phyloP scores from a whole-genome alignment of 2,888 invertebrate genomes.

The Cetonia aurata region DNA sequence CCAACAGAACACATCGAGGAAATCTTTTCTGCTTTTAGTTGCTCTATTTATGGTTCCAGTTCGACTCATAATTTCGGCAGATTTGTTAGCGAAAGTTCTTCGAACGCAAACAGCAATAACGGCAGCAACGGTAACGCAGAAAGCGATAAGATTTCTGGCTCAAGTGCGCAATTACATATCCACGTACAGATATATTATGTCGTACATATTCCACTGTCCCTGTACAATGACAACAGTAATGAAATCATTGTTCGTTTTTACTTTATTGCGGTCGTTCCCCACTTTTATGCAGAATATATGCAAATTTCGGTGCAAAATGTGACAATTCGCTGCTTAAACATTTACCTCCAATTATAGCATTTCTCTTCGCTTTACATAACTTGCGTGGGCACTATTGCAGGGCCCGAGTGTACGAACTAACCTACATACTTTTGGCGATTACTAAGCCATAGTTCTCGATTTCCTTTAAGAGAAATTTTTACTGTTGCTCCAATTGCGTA shows the following conservation, averaged over 20 bases:
- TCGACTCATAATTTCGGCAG: constrained; percentile 57
- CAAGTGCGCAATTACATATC: constrained; percentile 52
- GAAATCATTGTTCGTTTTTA: constrained; percentile 50
- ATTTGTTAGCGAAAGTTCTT: constrained; percentile 58
- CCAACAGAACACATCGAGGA: constrained; percentile 11
- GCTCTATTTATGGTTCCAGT: constrained; percentile 56
- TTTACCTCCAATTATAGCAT: constrained; percentile 17
- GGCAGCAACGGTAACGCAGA: constrained; percentile 12
- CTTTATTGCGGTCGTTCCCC: constrained; percentile 41
- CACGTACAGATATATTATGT: constrained; percentile 28
- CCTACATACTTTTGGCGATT: constrained; percentile 10
- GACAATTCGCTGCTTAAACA: constrained; percentile 11
- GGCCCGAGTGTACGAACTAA: background rate
- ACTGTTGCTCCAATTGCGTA: too few relatives aligned
- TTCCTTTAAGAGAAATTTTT: too few relatives aligned
- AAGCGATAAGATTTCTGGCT: constrained; percentile 58
- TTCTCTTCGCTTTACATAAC: constrained; percentile 16
- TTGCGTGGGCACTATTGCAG: constrained; percentile 5
- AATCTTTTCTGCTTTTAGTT: constrained; percentile 44
- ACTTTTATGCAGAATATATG: constrained; percentile 41
- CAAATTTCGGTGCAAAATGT: constrained; percentile 28
- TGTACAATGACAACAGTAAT: constrained; percentile 45
- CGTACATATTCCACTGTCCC: constrained; percentile 24
- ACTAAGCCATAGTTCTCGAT: too few relatives aligned
- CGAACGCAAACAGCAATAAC: constrained; percentile 36